Evolutionary conservation across 92 coral and sea anemone species (phyloP), one percentile per base, ranked within the genome.

Genomic region (Epizoanthus illoricatus): DNA sequence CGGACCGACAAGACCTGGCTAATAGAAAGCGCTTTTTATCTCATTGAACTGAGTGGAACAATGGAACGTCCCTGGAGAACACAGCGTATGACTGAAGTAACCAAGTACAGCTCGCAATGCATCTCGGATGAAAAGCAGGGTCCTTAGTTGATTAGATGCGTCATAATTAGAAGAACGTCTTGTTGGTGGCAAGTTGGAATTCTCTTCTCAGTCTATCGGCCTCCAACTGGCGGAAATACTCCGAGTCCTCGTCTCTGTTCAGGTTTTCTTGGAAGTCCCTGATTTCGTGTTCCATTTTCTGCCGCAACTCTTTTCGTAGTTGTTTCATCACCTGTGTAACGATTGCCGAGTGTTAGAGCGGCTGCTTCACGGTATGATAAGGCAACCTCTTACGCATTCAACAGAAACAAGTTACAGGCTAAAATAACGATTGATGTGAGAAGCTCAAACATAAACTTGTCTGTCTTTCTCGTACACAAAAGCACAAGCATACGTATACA

Each of bases 141-240:
- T 21, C 33, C 0, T 15, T 7, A 41, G 71, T 41, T 39, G 72
- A 68, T 64, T 17, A 24, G 65, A 56, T 56, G 11, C 36, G 10
- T 52, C 5, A 10, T 15, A 42, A 20, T 87, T 75, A 87, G 65
- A 87, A 80, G 71, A 86, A 79, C 55, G 90, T 73, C 65, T 81
- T 93, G 83, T 90, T 89, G 74, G 97, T 88, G 43, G 98, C 92
- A 70, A 96, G 85, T 70, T 96, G 98, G 69, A 96, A 90, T 56
- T 96, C 94, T 24, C 93, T 85, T 57, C 97, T 91, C 67, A 96
- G 84, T 73, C 97, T 91, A 68, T 96, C 97, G 21, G 99, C 98
- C 54, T 96, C 99, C 72, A 96, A 90, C 81, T 94, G 99, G 55
- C 99, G 90, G 84, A 96, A 96, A 81, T 96, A 96, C 28, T 97